Evolutionary conservation across 2,888 invertebrate species (phyloP).

Genomic region (Sympetrum striolatum): DNA sequence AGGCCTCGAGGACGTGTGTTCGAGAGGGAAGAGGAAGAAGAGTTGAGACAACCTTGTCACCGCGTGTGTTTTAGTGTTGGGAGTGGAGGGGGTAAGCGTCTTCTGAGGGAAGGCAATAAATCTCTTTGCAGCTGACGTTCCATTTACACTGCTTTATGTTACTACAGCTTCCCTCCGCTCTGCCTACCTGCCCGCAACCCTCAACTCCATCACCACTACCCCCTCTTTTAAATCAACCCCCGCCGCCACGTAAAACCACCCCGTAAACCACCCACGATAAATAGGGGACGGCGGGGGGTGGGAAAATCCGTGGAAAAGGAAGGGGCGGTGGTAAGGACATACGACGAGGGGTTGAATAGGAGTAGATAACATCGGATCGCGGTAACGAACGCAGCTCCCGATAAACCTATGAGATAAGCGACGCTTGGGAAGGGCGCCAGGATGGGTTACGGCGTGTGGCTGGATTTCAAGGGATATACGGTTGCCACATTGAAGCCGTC

Average conservation of each 20-base stretch:
- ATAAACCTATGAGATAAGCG: conserved; percentile 22
- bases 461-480: neutral
- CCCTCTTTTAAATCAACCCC: neutral
- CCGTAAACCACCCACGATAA: neutral
- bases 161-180: neutral
- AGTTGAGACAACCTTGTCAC: conserved; percentile 37
- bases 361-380: conserved; percentile 7
- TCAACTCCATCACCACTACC: neutral
- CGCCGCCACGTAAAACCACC: neutral
- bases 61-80: conserved; percentile 19
- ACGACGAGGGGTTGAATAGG: neutral
- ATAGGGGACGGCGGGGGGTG: neutral
- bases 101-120: conserved; percentile 5
- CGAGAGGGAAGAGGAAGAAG: neutral
- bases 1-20: neutral
- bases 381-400: conserved; percentile 15
- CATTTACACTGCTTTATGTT: conserved; percentile 43
- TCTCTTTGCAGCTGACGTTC: conserved; percentile 39
- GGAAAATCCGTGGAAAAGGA: neutral
- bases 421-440: neutral
- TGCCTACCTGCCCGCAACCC: neutral
- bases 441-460: conserved; percentile 20
- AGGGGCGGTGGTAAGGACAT: neutral
- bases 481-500: neutral
- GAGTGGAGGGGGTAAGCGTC: neutral